Evolutionary conservation across 2,113 vertebrate species (phyloP).

Genomic region (Pangasianodon hypophthalmus): DNA sequence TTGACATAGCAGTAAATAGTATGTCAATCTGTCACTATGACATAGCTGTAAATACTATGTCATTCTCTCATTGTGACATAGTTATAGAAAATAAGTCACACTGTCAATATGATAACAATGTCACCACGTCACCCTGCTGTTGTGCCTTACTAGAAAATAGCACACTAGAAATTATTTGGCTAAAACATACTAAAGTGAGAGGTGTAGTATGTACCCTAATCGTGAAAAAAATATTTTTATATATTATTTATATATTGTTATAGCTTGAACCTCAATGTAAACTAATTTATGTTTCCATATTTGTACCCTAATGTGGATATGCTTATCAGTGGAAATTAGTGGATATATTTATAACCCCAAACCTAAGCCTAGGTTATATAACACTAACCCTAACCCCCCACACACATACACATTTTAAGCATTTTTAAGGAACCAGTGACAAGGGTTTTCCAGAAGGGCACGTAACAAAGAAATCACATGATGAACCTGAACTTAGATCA

Average conservation of each 20-base stretch:
- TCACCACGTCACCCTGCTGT: background rate
- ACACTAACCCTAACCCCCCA: no score
- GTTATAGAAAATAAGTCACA: background rate
- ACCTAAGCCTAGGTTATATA: no score
- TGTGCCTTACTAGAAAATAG: background rate
- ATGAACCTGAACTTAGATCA: background rate
- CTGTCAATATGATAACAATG: background rate
- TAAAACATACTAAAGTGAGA: background rate
- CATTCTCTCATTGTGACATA: background rate
- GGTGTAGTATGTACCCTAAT: no score
- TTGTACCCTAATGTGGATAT: background rate
- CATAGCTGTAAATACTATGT: background rate
- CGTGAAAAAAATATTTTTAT: no score
- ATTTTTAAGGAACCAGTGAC: conserved; percentile 2
- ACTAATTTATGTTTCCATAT: background rate
- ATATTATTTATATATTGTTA: no score
- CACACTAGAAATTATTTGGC: background rate
- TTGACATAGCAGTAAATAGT: background rate
- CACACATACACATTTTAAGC: background rate
- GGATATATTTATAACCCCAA: background rate
- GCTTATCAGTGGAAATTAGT: background rate
- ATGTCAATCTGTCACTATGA: background rate
- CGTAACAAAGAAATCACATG: background rate
- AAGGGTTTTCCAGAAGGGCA: background rate
- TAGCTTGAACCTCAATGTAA: no score